Evolutionary conservation across 2,888 invertebrate species (phyloP), one percentile per base, ranked within the genome.

Genomic region (Ornithoptera priamus): DNA sequence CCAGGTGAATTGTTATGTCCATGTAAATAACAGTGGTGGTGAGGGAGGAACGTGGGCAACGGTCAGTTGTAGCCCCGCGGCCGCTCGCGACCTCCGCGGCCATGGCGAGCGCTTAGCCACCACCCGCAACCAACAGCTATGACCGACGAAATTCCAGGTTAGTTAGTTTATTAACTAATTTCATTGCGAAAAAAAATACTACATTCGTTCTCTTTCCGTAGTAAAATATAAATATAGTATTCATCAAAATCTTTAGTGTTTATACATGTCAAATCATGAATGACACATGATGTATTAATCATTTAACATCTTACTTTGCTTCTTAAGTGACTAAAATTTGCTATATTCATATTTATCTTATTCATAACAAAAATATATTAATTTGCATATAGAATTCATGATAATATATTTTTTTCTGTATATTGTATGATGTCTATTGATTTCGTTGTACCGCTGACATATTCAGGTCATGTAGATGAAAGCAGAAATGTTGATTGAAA

Each of bases 61-160:
- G 91, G 91, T 90, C 91, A 92, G 92, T 89, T 77, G 77, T 81
- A 82, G 85, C 81, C 83, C 80, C 81, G 88, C 88, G 86, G 81
- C 81, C 88, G 84, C 70, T 73, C 78, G 79, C 79, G 79, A 78
- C 83, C 81, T 76, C 77, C 83, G 81, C 80, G 80, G 80, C 80
- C 81, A 86, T 87, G 87, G 80, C 75, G 74, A 75, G 68, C 70
- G 70, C 60, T 57, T 70, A 74, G 70, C 73, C 67, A 71, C 60
- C 71, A 67, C 70, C 70, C 66, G 67, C 72, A 72, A 70, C 72
- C 36, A 46, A 22, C 74, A 80, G 76, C 75, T 84, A 88, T 88
- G 89, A 82, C 87, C 56, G 92, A 92, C 77, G 92, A 91, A 75
- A 91, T 92, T 81, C 92, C 92, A 89, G 92, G 92, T 92, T 72